phyloP scores from a whole-genome alignment of 2,113 vertebrate species.

The Saiga tatarica region DNA sequence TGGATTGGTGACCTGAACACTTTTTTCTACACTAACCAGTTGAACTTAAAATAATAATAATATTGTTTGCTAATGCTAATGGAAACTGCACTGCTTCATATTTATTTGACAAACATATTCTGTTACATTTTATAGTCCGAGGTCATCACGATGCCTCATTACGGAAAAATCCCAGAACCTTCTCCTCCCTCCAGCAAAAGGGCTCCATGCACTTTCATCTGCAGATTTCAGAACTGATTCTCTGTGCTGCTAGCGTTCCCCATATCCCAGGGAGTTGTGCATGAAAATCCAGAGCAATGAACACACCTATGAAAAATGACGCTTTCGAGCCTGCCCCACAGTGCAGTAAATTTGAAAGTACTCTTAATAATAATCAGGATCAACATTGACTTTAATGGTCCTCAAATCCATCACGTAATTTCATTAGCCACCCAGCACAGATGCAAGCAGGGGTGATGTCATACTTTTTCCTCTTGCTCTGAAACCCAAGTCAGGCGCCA shows the following conservation, averaged over 20 bases:
- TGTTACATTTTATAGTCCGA: conserved; percentile 28
- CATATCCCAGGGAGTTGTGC: conserved; percentile 40
- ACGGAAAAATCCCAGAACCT: conserved; percentile 54
- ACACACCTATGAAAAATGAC: conserved; percentile 86
- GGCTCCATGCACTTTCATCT: conserved; percentile 39
- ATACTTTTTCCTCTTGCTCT: conserved; percentile 82
- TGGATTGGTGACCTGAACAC: background rate
- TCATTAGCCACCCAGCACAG: conserved; percentile 86
- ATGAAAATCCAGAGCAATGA: conserved; percentile 68
- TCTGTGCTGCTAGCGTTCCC: conserved; percentile 33
- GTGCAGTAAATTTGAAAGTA: conserved; percentile 88
- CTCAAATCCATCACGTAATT: conserved; percentile 86
- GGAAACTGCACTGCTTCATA: background rate
- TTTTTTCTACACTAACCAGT: background rate
- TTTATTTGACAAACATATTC: conserved; percentile 36
- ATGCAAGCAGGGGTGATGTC: conserved; percentile 87
- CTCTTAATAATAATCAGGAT: conserved; percentile 88
- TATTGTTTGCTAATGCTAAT: background rate
- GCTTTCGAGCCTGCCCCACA: conserved; percentile 81
- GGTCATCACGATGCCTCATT: conserved; percentile 54
- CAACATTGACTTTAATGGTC: conserved; percentile 89
- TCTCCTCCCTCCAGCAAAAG: conserved; percentile 44
- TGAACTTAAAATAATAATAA: background rate
- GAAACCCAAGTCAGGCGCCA: conserved; percentile 86
- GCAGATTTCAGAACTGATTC: conserved; percentile 76